Base-by-base conservation (phyloP, 2,888 invertebrate species). In the Mythimna albipuncta region DNA sequence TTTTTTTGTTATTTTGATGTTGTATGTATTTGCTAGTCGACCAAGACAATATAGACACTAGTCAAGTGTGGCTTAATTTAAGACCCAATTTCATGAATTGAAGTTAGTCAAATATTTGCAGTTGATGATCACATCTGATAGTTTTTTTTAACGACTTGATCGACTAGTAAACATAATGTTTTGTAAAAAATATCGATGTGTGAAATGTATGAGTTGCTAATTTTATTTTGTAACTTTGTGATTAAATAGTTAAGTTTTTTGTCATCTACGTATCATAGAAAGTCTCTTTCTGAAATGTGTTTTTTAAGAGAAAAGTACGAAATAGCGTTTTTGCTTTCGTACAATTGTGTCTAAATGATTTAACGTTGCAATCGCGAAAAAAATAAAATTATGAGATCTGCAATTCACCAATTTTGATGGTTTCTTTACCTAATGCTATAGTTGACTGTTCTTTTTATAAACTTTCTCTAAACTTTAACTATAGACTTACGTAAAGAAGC, bases 301-400 rank as follows among this genome's bases (percentile, higher is more conserved):
- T 52, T 38, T 26, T 64, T 19, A 64, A 50, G 58, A 73, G 77
- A 77, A 74, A 81, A 73, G 2, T 21, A 21, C 6, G 3, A 50
- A 67, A 62, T 55, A 67, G 10, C 44, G 7, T 44, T 58, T 67
- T 69, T 64, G 21, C 57, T 65, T 59, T 50, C 63, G 13, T 47
- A 44, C 41, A 64, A 7, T 76, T 81, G 72, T 41, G 65, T 32
- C 52, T 19, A 41, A 35, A 55, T 19, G 7, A 59, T 50, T 61
- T 64, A 11, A 63, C 32, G 55, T 68, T 65, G 52, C 57, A 47
- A 65, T 63, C 44, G 62, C 58, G 10, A 69, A 59, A 68, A 44
- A 58, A 47, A 35, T 41, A 58, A 54, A 66, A 72, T 72, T 63
- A 69, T 77, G 69, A 74, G 35, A 54, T 63, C 50, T 79, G 64